Evolutionary conservation across 2,888 invertebrate genomes (phyloP), one percentile per base, ranked within the genome.

Genomic region (Cantharis rufa): DNA sequence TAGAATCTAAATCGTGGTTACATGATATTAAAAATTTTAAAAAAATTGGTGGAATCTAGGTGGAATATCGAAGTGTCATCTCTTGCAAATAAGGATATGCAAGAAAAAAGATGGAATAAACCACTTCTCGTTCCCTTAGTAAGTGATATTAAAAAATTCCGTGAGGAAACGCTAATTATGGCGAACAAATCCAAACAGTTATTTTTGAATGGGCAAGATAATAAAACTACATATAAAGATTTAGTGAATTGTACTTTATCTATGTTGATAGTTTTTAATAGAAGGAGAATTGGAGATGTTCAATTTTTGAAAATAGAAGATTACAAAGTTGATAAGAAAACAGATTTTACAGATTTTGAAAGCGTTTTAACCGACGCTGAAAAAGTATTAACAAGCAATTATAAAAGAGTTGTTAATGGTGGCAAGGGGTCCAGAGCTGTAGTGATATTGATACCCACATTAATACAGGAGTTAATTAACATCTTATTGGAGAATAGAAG

Each of bases 21-120:
- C 11, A 32, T 13, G 32, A 78, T 48, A 32, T 79, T 3, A 76
- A 70, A 72, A 15, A 72, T 70, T 72, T 76, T 7, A n/a, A 72
- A 72, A 48, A 24, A 63, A 64, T 27, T 76, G 3, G 11, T 72
- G 11, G 64, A 24, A 16, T 70, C 72, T 11, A 18, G 72, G 32
- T 32, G 32, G 32, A 32, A 13, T 32, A 32, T 32, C 13, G 13
- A 32, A 32, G 2, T 32, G 11, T 11, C 11, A 32, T 32, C 11
- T 32, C 32, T 32, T 32, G 32, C 32, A 32, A 32, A 48, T 24
- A 79, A 80, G 62, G 79, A 80, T 21, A 18, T 79, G 15, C 16
- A 27, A 63, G 74, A 81, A 71, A 81, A 81, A 62, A 18, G 70
- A 15, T 79, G 78, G 79, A 80, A 80, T 62, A 79, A 76, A 71